These are phyloP conservation scores for Brachyptera risi DNA, from an alignment of 2,888 invertebrate genomes.

Conservation along the genomic window DNA sequence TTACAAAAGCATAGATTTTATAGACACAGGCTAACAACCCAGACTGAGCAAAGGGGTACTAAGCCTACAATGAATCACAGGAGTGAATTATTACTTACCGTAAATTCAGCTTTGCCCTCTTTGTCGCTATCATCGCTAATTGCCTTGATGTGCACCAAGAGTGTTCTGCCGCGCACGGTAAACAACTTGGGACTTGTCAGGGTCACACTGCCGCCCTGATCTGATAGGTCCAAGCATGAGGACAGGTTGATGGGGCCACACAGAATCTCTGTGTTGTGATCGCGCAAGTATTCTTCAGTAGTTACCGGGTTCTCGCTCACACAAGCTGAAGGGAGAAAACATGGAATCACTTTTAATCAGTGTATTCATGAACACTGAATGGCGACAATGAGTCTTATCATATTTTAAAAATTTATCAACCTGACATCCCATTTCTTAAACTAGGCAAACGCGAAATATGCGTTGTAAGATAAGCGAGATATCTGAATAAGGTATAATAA, in stretches of 20 bases:
- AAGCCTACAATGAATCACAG: too few relatives aligned
- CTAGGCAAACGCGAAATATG: too few relatives aligned
- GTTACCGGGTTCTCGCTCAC: slow-evolving; percentile 71
- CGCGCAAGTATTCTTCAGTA: slow-evolving; percentile 70
- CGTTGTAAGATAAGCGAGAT: too few relatives aligned
- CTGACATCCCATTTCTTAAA: too few relatives aligned
- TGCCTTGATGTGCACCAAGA: slow-evolving; percentile 63
- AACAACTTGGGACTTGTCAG: slow-evolving; percentile 83
- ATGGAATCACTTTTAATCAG: neutral
- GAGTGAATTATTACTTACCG: too few relatives aligned
- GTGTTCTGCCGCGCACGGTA: slow-evolving; percentile 70
- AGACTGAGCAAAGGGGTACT: too few relatives aligned
- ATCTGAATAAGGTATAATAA: too few relatives aligned
- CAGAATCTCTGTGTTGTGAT: slow-evolving; percentile 85
- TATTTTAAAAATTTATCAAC: too few relatives aligned
- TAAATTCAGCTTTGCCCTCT: slow-evolving; percentile 42
- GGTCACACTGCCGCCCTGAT: slow-evolving; percentile 78
- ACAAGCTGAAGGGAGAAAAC: neutral
- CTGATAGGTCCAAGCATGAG: slow-evolving; percentile 77
- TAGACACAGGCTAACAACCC: too few relatives aligned
- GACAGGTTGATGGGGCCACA: slow-evolving; percentile 84
- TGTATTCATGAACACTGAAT: neutral
- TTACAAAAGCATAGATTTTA: too few relatives aligned
- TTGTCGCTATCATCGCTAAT: neutral
- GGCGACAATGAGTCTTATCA: too few relatives aligned